phyloP scores from a whole-genome alignment of 2,797 vertebrate genomes.

The Danio kyathit region DNA sequence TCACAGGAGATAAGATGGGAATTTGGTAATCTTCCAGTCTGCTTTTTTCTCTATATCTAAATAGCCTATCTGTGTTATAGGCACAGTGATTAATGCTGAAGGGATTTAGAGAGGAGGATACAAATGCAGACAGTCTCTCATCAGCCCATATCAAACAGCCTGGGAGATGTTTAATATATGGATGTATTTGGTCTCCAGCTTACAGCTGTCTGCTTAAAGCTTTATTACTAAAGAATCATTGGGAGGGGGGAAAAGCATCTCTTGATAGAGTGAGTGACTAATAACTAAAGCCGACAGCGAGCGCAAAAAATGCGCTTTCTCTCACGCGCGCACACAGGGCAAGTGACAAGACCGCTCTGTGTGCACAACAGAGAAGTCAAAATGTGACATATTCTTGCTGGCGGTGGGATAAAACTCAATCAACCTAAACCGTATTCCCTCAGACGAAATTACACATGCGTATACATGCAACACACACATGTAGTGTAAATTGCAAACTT shows the following conservation, averaged over 20 bases:
- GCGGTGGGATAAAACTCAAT: conserved; percentile 80
- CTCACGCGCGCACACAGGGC: conserved; percentile 37
- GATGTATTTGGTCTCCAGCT: conserved; percentile 81
- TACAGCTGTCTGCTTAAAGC: conserved; percentile 85
- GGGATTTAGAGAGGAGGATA: conserved; percentile 77
- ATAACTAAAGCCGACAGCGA: conserved; percentile 83
- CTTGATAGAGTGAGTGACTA: conserved; percentile 80
- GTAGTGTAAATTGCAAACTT: not conserved
- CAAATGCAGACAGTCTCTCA: conserved; percentile 79
- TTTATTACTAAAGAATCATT: conserved; percentile 83
- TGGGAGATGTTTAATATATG: conserved; percentile 79
- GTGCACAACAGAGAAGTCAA: conserved; percentile 78
- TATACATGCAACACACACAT: conserved; percentile 30
- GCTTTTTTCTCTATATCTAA: conserved; percentile 65
- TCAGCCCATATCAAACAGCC: conserved; percentile 78
- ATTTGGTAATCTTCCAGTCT: conserved; percentile 47
- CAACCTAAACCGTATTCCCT: conserved; percentile 62
- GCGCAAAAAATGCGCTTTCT: conserved; percentile 39
- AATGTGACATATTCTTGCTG: conserved; percentile 81
- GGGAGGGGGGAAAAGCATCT: conserved; percentile 64
- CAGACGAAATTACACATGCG: conserved; percentile 35
- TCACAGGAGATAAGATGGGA: conserved; percentile 38
- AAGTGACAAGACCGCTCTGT: conserved; percentile 49
- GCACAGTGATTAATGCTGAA: conserved; percentile 71
- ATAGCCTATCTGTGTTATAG: conserved; percentile 69